Base-by-base conservation (phyloP, 2,888 invertebrate species). In the Drosophila atripex region DNA sequence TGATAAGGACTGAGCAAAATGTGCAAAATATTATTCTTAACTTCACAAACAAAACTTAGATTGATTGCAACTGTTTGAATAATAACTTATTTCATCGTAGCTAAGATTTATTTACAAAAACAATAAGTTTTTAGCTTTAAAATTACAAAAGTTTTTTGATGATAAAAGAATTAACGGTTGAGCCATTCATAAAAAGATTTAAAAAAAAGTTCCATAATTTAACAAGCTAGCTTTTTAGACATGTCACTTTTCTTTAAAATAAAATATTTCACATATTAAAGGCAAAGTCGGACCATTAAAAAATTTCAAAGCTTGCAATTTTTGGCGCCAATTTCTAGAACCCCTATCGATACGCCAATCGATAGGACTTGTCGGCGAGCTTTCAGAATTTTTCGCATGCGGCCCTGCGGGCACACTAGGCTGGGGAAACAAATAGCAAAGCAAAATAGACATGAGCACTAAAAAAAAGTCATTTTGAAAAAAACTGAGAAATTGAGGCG, bases 381-480 rank as follows among this genome's bases (percentile, higher is more conserved):
- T 43, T 43, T 43, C 21, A 43, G 43, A 43, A 43, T 21, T 43
- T 43, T 43, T 43, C 5, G 43, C 43, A 18, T 21, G 43, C 12
- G 12, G 21, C 43, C 18, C 21, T 18, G 43, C 21, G 43, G 43
- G 18, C 43, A 43, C 43, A 43, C 43, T 43, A 9, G 9, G 43
- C 21, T 43, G 43, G 43, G 21, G 43, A 54, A 54, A 54, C 30
- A 45, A 54, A 45, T 45, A 47, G 55, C 47, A 28, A 45, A 21
- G 45, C 43, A 56, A 56, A 56, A 56, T 56, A 56, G 32, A 47
- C 45, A 23, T 56, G 28, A 45, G 53, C 25, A 21, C 51, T 23
- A 41, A 41, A 28, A 45, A 43, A 41, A 58, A 43, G 82, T 66
- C 83, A 66, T 72, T 77, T 75, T 77, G 55, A 16, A 71, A 50